Base-by-base conservation (phyloP, 2,113 vertebrate genomes). In the Anser cygnoides region DNA sequence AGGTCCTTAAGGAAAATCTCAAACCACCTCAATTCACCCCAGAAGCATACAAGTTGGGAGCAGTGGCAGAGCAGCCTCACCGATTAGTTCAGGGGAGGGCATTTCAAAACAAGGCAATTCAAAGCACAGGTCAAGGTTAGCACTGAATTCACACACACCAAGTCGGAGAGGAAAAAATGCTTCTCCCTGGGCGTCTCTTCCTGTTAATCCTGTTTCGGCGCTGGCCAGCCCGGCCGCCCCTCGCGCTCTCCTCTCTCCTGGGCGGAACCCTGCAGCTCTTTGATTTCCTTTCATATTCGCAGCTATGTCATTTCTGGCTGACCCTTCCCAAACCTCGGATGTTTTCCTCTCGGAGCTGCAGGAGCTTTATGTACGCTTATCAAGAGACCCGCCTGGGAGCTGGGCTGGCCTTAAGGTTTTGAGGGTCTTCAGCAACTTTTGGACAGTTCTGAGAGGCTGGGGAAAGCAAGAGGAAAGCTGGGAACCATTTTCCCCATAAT, bases 251-350 rank as follows among this genome's bases (percentile, higher is more conserved):
- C 63, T 21, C 72, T 90, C 92, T 90, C 63, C 85, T 77, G 93
- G 91, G 89, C 4, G 78, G 75, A 80, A 74, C 90, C 87, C 93
- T 83, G 85, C 81, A 91, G 94, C 46, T 93, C 93, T 93, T 61
- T 54, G 76, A 81, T 87, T 92, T 81, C 88, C 76, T 89, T 81
- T 67, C 46, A 10, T 67, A 5, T 80, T 77, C 74, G 68, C 76
- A 93, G 90, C 65, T 84, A 13, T 65, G 73, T 68, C 79, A 81
- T 84, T 94, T 52, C 95, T 93, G 92, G 96, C 94, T 96, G 95
- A 93, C 67, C 92, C 88, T 93, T 79, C 70, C 84, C 62, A 87
- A 84, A 84, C 52, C 83, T 89, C 33, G 8, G 83, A 78, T 78
- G 70, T 92, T 96, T 95, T 92, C 57, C 95, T 93, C 90, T 65